These are phyloP conservation scores for Coenobita brevimanus DNA, from an alignment of 1,140 invertebrate species.

Conservation along the genomic window DNA sequence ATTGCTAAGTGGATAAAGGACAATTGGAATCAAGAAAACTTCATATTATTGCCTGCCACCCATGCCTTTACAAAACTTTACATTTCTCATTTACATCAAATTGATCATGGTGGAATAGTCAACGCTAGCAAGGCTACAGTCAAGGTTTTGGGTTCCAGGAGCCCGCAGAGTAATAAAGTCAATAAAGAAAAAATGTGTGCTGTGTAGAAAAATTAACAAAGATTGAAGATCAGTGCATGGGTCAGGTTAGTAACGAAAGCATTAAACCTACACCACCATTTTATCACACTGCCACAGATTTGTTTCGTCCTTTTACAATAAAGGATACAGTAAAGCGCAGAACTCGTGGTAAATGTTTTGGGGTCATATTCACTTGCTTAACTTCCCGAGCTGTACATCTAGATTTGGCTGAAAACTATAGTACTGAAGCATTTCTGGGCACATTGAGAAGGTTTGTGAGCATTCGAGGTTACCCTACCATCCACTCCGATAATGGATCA, in stretches of 20 bases:
- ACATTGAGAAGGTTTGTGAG: too few species aligned
- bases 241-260: background rate
- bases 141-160: constrained; percentile 4
- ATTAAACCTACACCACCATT: constrained; percentile 14
- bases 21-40: too few species aligned
- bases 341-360: background rate
- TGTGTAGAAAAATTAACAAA: too few species aligned
- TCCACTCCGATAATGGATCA: background rate
- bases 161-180: background rate
- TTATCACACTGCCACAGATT: constrained; percentile 14
- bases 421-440: too few species aligned
- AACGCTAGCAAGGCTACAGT: constrained; percentile 7
- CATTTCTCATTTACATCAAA: background rate
- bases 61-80: background rate
- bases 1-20: too few species aligned
- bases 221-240: too few species aligned
- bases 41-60: too few species aligned
- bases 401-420: too few species aligned
- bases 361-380: background rate
- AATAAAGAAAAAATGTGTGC: too few species aligned
- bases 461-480: background rate
- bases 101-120: background rate
- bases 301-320: constrained; percentile 21
- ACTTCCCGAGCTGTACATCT: too few species aligned
- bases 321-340: constrained; percentile 18